These are phyloP conservation scores for Archips xylosteana DNA, from an alignment of 2,888 invertebrate species.

Conservation along the genomic window DNA sequence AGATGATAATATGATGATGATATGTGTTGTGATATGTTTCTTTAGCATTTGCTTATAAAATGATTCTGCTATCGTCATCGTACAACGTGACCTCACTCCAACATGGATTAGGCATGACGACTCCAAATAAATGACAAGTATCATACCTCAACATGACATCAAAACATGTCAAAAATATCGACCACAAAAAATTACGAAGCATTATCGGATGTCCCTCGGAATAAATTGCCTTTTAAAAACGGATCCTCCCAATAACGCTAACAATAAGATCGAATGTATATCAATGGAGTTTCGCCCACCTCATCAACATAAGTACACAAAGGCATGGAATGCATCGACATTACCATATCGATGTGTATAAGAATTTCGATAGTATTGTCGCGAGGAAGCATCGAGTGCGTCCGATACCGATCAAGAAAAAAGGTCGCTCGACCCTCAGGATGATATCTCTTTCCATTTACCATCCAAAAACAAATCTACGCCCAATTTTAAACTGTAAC, in stretches of 20 bases:
- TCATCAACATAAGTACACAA: conserved; percentile 83
- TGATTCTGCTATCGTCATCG: conserved; percentile 41
- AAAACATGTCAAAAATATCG: conserved; percentile 53
- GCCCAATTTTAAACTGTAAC: conserved; percentile 55
- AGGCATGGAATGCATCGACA: conserved; percentile 73
- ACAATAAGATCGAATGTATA: conserved; percentile 79
- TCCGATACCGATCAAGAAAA: conserved; percentile 76
- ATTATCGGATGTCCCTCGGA: conserved; percentile 72
- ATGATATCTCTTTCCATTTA: conserved; percentile 53
- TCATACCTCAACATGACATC: conserved; percentile 54
- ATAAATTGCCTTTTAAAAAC: conserved; percentile 80
- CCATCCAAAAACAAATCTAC: conserved; percentile 34
- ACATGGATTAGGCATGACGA: conserved; percentile 46
- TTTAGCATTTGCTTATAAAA: background rate
- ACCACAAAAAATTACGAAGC: conserved; percentile 66
- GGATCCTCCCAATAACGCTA: conserved; percentile 75
- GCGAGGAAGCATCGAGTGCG: conserved; percentile 71
- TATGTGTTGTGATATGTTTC: too few relatives aligned
- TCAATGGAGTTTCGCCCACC: conserved; percentile 83
- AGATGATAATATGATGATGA: too few relatives aligned
- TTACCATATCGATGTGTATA: conserved; percentile 76
- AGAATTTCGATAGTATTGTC: conserved; percentile 67
- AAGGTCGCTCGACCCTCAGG: conserved; percentile 71
- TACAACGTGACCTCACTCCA: conserved; percentile 40
- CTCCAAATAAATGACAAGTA: conserved; percentile 51